Evolutionary conservation across 2,888 invertebrate species (phyloP).

Genomic region (Cerastoderma edule): DNA sequence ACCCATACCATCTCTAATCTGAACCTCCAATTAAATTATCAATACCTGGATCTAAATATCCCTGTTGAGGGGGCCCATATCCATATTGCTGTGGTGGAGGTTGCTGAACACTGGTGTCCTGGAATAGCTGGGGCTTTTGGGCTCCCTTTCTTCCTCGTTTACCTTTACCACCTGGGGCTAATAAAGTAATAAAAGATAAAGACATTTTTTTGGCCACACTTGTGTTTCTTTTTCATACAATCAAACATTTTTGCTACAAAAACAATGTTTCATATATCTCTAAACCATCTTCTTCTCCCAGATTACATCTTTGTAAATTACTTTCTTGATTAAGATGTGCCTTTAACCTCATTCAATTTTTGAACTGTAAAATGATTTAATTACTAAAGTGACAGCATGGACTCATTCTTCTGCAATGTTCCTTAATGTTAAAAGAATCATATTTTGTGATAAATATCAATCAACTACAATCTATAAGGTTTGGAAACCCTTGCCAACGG

Average conservation of each 20-base stretch:
- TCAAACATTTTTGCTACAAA: neutral
- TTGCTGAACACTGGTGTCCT: conserved; percentile 78
- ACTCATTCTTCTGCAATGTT: no score
- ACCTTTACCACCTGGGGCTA: conserved; percentile 65
- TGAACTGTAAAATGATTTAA: no score
- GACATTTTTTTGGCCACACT: no score
- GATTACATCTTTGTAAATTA: no score
- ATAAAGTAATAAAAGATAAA: no score
- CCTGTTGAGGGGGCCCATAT: conserved; percentile 53
- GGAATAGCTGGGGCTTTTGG: conserved; percentile 78
- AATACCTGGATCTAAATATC: conserved; percentile 43
- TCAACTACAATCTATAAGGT: neutral
- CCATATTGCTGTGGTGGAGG: conserved; percentile 56
- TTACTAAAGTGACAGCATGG: no score
- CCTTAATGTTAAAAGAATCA: no score
- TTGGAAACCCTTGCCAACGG: neutral
- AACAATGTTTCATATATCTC: neutral
- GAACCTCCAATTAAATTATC: neutral
- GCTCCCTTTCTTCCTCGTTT: conserved; percentile 49
- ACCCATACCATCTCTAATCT: no score
- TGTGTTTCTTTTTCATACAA: neutral
- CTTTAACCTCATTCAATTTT: no score
- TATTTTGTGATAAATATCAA: no score
- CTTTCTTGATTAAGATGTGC: no score
- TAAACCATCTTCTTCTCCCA: neutral